Percentiles rank a stretch among this genome's conserved stretches.
phyloP scores from a whole-genome alignment of 2,113 vertebrate genomes.

The Parus major region DNA sequence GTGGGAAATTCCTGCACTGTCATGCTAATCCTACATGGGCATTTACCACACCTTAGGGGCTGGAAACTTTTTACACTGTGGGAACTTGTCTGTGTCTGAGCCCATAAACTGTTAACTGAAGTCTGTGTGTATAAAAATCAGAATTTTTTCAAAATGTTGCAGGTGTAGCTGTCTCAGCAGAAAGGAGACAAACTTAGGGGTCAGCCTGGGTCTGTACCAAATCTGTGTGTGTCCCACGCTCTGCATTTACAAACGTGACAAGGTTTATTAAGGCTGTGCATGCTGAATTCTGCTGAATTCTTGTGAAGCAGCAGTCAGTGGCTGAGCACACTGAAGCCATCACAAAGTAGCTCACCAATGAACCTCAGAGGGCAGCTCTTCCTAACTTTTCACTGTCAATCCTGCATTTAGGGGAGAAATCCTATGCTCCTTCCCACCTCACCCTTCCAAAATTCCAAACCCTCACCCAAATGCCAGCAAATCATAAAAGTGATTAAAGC shows the following conservation, averaged over 20 bases:
- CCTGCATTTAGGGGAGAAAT: not conserved
- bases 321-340: not conserved
- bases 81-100: not conserved
- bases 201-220: not conserved
- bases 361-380: rapidly evolving
- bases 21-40: not conserved
- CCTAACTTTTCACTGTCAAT: not conserved
- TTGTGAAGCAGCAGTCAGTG: no score
- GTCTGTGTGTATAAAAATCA: not conserved
- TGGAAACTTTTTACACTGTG: not conserved
- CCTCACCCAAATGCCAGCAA: not conserved
- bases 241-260: not conserved
- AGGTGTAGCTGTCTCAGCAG: not conserved
- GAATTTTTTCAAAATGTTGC: not conserved
- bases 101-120: not conserved
- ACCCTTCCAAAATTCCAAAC: not conserved
- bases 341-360: not conserved
- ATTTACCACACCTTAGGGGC: not conserved
- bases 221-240: not conserved
- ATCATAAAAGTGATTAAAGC: not conserved
- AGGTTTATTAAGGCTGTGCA: not conserved
- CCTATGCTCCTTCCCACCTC: not conserved
- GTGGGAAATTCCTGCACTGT: not conserved
- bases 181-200: not conserved
- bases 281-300: no score